Conservation (phyloP, 2,113 vertebrate species). For the Hypocryptadius cinnamomeus region DNA sequence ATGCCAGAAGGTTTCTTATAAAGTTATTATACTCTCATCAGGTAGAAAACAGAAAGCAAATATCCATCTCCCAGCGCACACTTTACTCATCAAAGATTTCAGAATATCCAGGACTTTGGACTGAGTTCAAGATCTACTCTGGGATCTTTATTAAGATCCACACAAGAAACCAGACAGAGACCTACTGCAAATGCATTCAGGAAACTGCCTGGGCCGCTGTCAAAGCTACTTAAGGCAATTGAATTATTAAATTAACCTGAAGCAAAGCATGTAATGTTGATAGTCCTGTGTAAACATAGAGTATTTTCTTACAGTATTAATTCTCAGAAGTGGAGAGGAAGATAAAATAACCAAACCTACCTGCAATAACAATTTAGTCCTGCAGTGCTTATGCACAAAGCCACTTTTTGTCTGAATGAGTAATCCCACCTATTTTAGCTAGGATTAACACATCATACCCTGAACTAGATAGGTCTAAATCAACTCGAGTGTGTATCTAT, state of each 20-base stretch:
- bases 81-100: background rate
- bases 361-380: background rate
- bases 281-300: constrained; percentile 18
- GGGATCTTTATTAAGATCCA: background rate
- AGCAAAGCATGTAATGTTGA: constrained; percentile 7
- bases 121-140: background rate
- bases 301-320: constrained; percentile 23
- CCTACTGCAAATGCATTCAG: background rate
- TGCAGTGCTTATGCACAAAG: background rate
- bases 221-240: constrained; percentile 27
- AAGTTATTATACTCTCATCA: background rate
- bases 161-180: background rate
- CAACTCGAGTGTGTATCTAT: background rate
- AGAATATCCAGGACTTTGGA: background rate
- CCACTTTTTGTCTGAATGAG: background rate
- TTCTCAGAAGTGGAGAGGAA: constrained; percentile 22
- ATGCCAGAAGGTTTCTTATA: background rate
- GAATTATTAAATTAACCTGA: constrained; percentile 27
- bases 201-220: constrained; percentile 1
- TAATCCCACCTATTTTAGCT: constrained; percentile 19
- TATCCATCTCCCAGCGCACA: background rate
- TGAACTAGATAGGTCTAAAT: background rate
- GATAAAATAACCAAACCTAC: background rate
- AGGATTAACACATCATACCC: background rate
- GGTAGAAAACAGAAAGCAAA: background rate